Percentiles rank a stretch among this genome's conserved stretches.
phyloP scores from a whole-genome alignment of 2,888 invertebrate genomes.

The Lasioglossum morio region DNA sequence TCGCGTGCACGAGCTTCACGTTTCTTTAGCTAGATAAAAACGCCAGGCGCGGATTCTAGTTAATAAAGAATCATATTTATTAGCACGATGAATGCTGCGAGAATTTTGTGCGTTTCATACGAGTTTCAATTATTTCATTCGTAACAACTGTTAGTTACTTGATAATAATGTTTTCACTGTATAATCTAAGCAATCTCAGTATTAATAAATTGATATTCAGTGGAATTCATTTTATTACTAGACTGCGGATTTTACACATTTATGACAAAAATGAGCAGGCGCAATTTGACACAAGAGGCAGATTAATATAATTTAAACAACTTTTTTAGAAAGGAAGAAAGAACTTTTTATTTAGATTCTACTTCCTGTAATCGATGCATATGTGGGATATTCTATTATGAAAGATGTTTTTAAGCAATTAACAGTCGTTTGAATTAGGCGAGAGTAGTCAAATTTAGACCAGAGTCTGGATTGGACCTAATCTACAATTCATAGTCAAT shows the following conservation, averaged over 20 bases:
- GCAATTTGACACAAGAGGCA: background rate
- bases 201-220: background rate
- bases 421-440: background rate
- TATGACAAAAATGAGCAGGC: background rate
- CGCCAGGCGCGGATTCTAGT: too few relatives aligned
- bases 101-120: too few relatives aligned
- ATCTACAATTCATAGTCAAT: background rate
- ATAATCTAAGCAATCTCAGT: background rate
- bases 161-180: background rate
- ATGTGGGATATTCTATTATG: background rate
- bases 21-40: background rate
- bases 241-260: background rate
- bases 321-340: background rate
- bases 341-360: background rate
- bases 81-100: background rate
- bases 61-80: background rate
- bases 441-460: background rate
- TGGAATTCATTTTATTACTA: too few relatives aligned
- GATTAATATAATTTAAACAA: background rate
- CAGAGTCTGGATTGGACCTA: background rate
- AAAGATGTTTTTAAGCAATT: background rate
- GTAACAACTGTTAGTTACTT: background rate
- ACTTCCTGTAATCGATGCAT: background rate
- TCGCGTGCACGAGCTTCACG: conserved; percentile 17
- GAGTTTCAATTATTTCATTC: background rate